Evolutionary conservation across 2,888 invertebrate species (phyloP).

Genomic region (Bedellia somnulentella): DNA sequence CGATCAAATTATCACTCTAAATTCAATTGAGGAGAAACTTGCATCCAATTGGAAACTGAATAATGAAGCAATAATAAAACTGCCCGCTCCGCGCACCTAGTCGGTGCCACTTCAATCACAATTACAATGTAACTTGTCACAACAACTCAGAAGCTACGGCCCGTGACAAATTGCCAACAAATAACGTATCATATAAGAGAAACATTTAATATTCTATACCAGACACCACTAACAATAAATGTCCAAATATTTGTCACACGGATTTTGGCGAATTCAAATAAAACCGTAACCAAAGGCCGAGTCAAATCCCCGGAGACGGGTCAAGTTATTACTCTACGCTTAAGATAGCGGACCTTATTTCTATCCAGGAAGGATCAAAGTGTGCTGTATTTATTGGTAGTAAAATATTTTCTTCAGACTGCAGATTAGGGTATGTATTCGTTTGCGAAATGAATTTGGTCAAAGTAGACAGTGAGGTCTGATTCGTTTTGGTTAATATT

Average conservation of each 20-base stretch:
- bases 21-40: slow-evolving; percentile 6
- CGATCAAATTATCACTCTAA: slow-evolving; percentile 41
- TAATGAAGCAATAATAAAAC: no score
- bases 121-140: no score
- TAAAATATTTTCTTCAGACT: slow-evolving; percentile 10
- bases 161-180: slow-evolving; percentile 31
- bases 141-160: no score
- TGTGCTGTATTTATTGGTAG: slow-evolving; percentile 10
- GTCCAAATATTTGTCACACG: slow-evolving; percentile 57
- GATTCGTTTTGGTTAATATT: slow-evolving; percentile 54
- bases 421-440: neutral
- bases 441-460: neutral
- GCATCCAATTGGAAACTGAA: no score
- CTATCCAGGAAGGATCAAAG: neutral
- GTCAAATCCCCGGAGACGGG: slow-evolving; percentile 45
- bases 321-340: slow-evolving; percentile 22
- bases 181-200: slow-evolving; percentile 32
- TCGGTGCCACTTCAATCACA: no score
- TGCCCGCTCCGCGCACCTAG: no score
- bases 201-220: slow-evolving; percentile 50
- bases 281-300: slow-evolving; percentile 50
- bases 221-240: slow-evolving; percentile 39
- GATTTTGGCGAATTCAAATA: slow-evolving; percentile 51
- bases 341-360: slow-evolving; percentile 12
- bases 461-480: neutral